Percentiles rank a stretch among this genome's conserved stretches.
These are phyloP conservation scores for Colius striatus DNA, from an alignment of 2,113 vertebrate genomes.

Conservation along the genomic window DNA sequence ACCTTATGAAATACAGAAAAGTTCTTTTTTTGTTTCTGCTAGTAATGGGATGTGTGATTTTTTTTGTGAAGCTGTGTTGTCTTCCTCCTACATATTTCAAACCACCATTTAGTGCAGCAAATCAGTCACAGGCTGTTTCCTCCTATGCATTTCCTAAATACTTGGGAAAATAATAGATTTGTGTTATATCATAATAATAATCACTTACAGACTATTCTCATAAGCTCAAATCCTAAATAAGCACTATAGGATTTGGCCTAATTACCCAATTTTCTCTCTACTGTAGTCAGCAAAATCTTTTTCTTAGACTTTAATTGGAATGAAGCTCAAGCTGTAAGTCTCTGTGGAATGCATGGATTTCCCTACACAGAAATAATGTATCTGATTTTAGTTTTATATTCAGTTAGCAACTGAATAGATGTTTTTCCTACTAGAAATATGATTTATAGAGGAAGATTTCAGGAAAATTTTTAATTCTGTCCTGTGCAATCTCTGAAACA, in stretches of 20 bases:
- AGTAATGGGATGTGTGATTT: neutral
- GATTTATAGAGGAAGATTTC: neutral
- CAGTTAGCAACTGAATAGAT: neutral
- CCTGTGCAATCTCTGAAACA: neutral
- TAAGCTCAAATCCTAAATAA: neutral
- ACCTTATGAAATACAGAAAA: neutral
- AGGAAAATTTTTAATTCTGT: neutral
- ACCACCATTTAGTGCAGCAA: neutral
- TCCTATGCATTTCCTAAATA: neutral
- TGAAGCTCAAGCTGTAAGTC: neutral
- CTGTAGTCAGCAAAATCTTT: neutral
- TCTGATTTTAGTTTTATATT: neutral
- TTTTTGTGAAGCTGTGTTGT: neutral
- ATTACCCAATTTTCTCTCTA: neutral
- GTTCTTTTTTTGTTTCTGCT: neutral
- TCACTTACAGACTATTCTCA: neutral
- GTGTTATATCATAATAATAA: neutral
- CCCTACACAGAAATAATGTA: neutral
- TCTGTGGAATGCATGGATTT: neutral
- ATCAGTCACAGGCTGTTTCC: neutral
- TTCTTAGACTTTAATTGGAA: neutral
- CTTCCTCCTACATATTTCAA: neutral
- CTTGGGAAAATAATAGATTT: neutral
- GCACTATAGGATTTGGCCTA: constrained; percentile 9
- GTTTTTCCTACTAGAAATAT: neutral